Evolutionary conservation across 1,140 invertebrate genomes (phyloP).

Genomic region (Cardiocondyla obscurior): DNA sequence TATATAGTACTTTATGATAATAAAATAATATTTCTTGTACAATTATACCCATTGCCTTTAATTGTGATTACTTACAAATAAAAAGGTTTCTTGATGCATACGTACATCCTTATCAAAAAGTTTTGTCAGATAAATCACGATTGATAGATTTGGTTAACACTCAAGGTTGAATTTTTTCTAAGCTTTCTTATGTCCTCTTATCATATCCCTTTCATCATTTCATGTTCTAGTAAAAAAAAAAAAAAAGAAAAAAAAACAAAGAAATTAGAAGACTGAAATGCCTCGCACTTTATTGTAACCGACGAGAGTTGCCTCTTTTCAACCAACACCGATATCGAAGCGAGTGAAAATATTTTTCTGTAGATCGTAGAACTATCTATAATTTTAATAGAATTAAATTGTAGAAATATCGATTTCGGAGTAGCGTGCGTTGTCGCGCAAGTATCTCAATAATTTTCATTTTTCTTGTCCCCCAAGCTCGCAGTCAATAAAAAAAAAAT

Average conservation of each 20-base stretch:
- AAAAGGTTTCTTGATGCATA: conserved; percentile 67
- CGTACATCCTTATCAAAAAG: conserved; percentile 56
- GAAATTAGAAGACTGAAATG: neutral
- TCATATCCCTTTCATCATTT: neutral
- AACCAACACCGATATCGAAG: neutral
- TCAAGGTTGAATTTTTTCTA: conserved; percentile 6
- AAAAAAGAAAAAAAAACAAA: too few species aligned
- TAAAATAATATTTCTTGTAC: conserved; percentile 81
- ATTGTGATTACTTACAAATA: conserved; percentile 77
- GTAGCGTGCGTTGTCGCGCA: neutral
- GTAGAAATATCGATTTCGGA: neutral
- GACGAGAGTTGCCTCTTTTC: neutral
- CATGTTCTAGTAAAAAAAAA: too few species aligned
- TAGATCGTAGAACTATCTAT: neutral
- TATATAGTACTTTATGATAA: conserved; percentile 79
- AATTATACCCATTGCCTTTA: conserved; percentile 82
- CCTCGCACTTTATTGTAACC: neutral
- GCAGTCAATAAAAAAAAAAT: too few species aligned
- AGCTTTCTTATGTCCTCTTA: neutral
- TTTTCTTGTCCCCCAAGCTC: too few species aligned
- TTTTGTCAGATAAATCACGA: conserved; percentile 48
- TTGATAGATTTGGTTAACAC: conserved; percentile 38
- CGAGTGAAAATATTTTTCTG: neutral
- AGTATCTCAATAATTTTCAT: conserved; percentile 1
- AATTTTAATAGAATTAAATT: too few species aligned